Evolutionary conservation across 2,888 invertebrate genomes (phyloP).

Genomic region (Drosophila dives): DNA sequence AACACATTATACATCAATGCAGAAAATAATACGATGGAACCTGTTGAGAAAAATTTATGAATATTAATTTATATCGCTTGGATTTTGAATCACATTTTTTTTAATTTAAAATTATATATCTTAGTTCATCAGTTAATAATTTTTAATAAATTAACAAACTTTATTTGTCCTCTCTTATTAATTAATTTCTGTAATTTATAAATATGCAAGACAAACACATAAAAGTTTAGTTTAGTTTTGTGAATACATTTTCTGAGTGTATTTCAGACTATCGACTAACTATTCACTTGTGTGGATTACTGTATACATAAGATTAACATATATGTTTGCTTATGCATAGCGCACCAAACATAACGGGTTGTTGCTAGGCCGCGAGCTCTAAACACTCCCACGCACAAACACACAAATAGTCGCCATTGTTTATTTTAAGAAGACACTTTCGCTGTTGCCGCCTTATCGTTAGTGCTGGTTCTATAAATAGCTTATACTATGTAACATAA

Average conservation of each 20-base stretch:
- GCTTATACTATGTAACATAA: background rate
- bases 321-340: constrained; percentile 10
- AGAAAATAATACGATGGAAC: background rate
- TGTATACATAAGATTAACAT: constrained; percentile 5
- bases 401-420: background rate
- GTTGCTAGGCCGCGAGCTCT: constrained; percentile 11
- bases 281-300: background rate
- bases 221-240: too few species aligned
- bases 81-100: background rate
- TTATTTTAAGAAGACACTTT: constrained; percentile 13
- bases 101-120: too few species aligned
- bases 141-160: background rate
- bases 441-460: constrained; percentile 6
- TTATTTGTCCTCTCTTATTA: background rate
- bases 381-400: background rate
- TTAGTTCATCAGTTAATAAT: background rate
- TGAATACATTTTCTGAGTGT: background rate
- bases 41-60: background rate
- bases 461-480: constrained; percentile 43
- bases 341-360: constrained; percentile 37
- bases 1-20: background rate
- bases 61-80: background rate
- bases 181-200: background rate
- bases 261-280: background rate
- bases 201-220: background rate